Evolutionary conservation across 2,113 vertebrate species (phyloP).

Genomic region (Regulus satrapa): DNA sequence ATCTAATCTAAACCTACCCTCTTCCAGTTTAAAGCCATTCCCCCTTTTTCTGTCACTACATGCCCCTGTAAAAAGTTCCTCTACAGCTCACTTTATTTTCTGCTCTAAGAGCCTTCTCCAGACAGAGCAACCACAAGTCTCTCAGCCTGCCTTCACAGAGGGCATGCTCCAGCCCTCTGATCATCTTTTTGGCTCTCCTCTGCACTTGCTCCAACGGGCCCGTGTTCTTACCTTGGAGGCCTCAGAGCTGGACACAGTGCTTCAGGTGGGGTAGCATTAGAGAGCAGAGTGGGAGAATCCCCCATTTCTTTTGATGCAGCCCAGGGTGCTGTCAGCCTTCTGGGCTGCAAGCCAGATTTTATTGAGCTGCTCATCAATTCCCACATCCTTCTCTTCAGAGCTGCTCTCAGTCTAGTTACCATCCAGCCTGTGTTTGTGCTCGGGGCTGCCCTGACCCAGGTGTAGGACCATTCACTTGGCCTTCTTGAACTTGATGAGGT

Average conservation of each 20-base stretch:
- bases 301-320: neutral
- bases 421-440: neutral
- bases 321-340: neutral
- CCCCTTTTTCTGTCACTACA: neutral
- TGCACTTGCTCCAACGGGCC: neutral
- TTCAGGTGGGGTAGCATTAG: neutral
- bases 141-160: neutral
- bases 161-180: neutral
- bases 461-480: neutral
- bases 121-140: neutral
- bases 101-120: neutral
- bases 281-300: neutral
- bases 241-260: neutral
- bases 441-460: neutral
- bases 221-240: neutral
- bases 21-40: neutral
- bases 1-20: neutral
- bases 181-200: neutral
- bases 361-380: neutral
- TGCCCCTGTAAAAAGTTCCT: neutral
- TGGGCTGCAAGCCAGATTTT: neutral
- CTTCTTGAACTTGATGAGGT: neutral
- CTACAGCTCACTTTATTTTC: neutral
- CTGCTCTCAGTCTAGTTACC: neutral
- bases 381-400: neutral